Evolutionary conservation across 2,113 vertebrate genomes (phyloP).

Genomic region (Clarias macrocephalus): DNA sequence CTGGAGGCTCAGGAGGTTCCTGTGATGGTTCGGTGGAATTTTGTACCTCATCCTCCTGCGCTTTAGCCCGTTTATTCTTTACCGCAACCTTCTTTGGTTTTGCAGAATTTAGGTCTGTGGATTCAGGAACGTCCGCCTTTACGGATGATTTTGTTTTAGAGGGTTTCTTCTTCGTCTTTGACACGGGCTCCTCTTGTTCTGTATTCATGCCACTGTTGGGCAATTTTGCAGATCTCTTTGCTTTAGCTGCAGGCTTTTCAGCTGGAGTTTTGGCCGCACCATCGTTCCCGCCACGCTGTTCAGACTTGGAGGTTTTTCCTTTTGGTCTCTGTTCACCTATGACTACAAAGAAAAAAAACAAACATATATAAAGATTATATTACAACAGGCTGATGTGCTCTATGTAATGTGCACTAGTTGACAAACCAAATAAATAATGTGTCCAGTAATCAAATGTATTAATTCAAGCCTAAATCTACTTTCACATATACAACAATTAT

Average conservation of each 20-base stretch:
- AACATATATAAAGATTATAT: neutral
- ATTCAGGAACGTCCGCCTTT: neutral
- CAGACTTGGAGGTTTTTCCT: conserved; percentile 7
- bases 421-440: too few species aligned
- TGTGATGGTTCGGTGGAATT: neutral
- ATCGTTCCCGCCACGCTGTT: neutral
- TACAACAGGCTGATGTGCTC: neutral
- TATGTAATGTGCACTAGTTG: neutral
- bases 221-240: conserved; percentile 19
- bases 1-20: neutral
- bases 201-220: neutral
- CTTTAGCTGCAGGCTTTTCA: conserved; percentile 15
- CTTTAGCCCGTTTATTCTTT: conserved; percentile 3
- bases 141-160: neutral
- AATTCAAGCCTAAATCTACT: neutral
- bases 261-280: neutral
- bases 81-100: neutral
- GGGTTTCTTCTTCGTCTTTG: conserved; percentile 14
- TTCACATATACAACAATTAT: too few species aligned
- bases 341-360: neutral
- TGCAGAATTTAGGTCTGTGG: neutral
- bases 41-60: neutral
- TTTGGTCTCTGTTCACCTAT: conserved; percentile 27
- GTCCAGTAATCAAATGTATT: neutral
- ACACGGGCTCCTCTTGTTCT: neutral